Conservation (phyloP, 2,797 vertebrate genomes). For the Perodicticus potto region DNA sequence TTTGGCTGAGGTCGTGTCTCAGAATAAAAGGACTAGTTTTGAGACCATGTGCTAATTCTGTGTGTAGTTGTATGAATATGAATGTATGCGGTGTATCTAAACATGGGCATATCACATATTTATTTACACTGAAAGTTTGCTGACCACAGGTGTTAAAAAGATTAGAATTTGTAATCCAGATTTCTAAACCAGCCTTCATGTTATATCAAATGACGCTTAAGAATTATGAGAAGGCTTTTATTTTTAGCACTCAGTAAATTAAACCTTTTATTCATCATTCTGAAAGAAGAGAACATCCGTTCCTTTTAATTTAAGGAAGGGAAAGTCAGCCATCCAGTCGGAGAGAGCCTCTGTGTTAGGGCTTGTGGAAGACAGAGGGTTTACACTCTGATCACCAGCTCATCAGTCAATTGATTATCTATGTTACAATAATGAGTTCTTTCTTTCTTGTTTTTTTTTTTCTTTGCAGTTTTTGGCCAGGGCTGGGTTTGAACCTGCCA, state of each 20-base stretch:
- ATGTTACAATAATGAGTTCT: neutral
- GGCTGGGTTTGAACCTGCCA: no score
- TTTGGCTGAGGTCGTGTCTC: neutral
- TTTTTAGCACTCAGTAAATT: slow-evolving; percentile 78
- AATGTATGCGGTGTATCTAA: neutral
- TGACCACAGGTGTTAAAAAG: slow-evolving; percentile 55
- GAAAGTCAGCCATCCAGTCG: slow-evolving; percentile 35
- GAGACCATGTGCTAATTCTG: neutral
- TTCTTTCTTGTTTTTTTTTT: neutral
- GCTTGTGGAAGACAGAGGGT: neutral
- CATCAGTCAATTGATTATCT: neutral
- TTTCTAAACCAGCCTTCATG: slow-evolving; percentile 69
- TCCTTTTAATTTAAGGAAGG: slow-evolving; percentile 55
- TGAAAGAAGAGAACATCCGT: slow-evolving; percentile 59
- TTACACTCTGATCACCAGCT: neutral
- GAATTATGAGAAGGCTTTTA: slow-evolving; percentile 76
- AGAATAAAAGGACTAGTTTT: neutral
- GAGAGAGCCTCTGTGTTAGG: neutral
- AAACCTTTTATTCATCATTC: slow-evolving; percentile 73
- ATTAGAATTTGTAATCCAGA: slow-evolving; percentile 41
- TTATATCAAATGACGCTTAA: slow-evolving; percentile 49
- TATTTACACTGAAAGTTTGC: slow-evolving; percentile 70
- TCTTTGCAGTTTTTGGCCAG: no score
- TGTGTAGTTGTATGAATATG: neutral
- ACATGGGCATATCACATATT: slow-evolving; percentile 45